Conservation (phyloP, 2,888 invertebrate genomes). For the Antheraea assamensis region DNA sequence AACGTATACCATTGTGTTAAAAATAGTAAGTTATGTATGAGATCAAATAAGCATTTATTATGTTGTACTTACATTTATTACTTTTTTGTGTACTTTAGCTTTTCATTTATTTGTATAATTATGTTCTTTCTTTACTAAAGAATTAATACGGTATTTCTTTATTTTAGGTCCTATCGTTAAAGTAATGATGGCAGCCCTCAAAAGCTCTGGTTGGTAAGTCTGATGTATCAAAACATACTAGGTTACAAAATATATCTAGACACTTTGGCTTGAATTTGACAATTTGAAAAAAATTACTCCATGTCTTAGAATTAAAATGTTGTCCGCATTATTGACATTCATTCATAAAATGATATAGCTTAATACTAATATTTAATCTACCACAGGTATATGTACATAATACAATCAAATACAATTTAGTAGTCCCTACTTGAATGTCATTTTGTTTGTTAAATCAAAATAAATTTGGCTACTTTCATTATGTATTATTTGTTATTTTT, state of each 20-base stretch:
- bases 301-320: too few species aligned
- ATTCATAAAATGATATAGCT: too few species aligned
- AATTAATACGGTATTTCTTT: conserved; percentile 3
- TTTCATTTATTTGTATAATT: background rate
- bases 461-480: too few species aligned
- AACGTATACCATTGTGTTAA: conserved; percentile 89
- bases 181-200: conserved; percentile 92
- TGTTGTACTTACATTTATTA: too few species aligned
- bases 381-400: too few species aligned
- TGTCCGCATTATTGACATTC: too few species aligned
- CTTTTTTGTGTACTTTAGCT: background rate
- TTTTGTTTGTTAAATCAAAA: too few species aligned
- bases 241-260: background rate
- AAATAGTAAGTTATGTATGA: conserved; percentile 78
- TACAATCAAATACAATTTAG: too few species aligned
- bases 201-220: conserved; percentile 89
- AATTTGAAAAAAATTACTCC: background rate
- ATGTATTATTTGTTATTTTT: too few species aligned
- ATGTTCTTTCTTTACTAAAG: background rate
- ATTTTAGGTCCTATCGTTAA: conserved; percentile 88
- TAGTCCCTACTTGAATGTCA: too few species aligned
- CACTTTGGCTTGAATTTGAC: background rate
- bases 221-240: too few species aligned
- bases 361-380: too few species aligned
- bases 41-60: background rate